Evolutionary conservation across 30 jellyfish, hydroid and myxozoan species (phyloP).

Genomic region (Sanderia malayensis): DNA sequence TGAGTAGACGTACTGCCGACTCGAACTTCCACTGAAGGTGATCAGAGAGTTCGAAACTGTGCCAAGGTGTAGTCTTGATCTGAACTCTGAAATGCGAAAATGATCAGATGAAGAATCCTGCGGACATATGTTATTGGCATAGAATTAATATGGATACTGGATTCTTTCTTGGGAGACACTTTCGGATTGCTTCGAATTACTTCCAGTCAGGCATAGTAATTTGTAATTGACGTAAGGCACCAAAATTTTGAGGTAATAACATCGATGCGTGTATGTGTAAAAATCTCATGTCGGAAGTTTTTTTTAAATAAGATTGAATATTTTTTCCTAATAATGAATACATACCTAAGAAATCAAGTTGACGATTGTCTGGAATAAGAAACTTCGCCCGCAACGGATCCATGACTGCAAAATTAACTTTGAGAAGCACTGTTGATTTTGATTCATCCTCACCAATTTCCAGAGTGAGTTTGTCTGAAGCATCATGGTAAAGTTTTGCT

Average conservation of each 20-base stretch:
- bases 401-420: background rate
- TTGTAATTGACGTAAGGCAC: background rate
- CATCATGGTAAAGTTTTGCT: slow-evolving; percentile 42
- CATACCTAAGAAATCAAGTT: background rate
- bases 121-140: background rate
- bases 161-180: background rate
- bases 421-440: background rate
- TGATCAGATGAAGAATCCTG: background rate
- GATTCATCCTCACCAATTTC: slow-evolving; percentile 17
- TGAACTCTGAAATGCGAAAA: background rate
- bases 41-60: background rate
- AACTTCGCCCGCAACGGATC: background rate
- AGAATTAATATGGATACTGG: no score
- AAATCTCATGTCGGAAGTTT: background rate
- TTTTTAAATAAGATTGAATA: background rate
- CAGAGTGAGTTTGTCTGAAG: slow-evolving; percentile 23
- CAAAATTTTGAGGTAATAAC: background rate
- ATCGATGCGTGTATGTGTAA: background rate
- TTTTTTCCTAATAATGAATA: background rate
- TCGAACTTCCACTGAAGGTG: background rate
- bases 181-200: no score
- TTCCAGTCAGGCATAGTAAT: background rate
- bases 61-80: background rate
- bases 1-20: background rate
- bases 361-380: background rate